Evolutionary conservation across 2,113 vertebrate genomes (phyloP), one percentile per base, ranked within the genome.

Genomic region (Meles meles): DNA sequence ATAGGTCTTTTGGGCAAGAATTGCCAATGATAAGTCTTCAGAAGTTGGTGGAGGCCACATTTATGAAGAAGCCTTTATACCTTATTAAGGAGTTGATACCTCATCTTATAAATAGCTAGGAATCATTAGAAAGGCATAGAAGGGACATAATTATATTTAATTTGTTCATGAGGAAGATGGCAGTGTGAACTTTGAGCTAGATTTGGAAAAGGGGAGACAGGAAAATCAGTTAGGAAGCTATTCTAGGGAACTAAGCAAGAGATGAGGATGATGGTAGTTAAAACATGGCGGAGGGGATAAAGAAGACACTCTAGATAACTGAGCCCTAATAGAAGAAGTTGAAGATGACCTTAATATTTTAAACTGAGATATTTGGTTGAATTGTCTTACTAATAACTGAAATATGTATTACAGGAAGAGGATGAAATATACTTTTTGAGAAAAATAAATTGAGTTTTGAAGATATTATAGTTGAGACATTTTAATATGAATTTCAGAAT

Each of bases 401-500:
- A 84, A 61, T 23, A 61, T 39, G 8, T 77, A 83, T 96, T 93
- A 47, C 3, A 76, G 76, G 29, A 93, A 67, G 21, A 97, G 27
- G 44, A 93, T 67, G 27, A 87, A 72, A 63, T 27, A 31, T 0
- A 4, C 34, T 57, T 83, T 88, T n/a, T 61, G 15, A 67, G 23
- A 49, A 72, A 77, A 25, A 44, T 85, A 81, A 88, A 63, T 76
- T 88, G 37, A 59, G 3, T 96, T 86, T 81, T 94, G 27, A 52
- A 90, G 15, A 59, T 90, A 67, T 85, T 63, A 52, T 69, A 88
- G 72, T 67, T 71, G 20, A 65, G 9, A 89, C 85, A 57, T 93
- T 94, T 96, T 84, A 80, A 81, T 80, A 72, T 44, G n/a, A 20
- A 67, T 87, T 93, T 93, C 44, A 93, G 74, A 97, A 97, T 93